phyloP scores from a whole-genome alignment of 2,113 vertebrate species.

The Nyctibius bracteatus region DNA sequence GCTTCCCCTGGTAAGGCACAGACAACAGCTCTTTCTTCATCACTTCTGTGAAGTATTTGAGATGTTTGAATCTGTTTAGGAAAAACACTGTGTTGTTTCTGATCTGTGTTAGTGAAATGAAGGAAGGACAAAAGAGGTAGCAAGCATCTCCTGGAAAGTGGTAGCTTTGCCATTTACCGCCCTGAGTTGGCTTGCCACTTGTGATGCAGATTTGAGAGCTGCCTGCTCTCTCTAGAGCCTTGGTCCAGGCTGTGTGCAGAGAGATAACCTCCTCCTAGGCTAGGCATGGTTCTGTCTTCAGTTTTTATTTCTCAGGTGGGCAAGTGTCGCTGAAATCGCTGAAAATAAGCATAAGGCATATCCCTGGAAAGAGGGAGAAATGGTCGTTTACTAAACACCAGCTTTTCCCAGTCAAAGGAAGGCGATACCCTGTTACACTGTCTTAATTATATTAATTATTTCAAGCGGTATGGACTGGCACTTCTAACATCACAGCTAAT shows the following conservation, averaged over 20 bases:
- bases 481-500: not conserved
- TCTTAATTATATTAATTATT: not conserved
- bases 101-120: accelerated
- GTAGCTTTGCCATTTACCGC: accelerated
- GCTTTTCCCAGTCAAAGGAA: not conserved
- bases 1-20: accelerated
- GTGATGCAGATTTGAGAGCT: not conserved
- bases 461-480: not conserved
- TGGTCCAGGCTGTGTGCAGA: not conserved
- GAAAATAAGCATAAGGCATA: not conserved
- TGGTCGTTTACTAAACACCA: accelerated
- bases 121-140: not conserved
- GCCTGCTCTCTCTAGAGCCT: not conserved
- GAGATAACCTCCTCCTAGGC: not conserved
- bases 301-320: not conserved
- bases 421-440: not conserved
- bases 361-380: not conserved
- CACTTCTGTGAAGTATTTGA: not conserved
- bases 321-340: not conserved
- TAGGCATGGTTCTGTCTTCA: not conserved
- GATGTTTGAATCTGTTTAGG: not conserved
- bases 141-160: not conserved
- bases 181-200: accelerated
- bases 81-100: not conserved
- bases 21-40: not conserved